Evolutionary conservation across 1,140 invertebrate species (phyloP).

Genomic region (Zaprionus lachaisei): DNA sequence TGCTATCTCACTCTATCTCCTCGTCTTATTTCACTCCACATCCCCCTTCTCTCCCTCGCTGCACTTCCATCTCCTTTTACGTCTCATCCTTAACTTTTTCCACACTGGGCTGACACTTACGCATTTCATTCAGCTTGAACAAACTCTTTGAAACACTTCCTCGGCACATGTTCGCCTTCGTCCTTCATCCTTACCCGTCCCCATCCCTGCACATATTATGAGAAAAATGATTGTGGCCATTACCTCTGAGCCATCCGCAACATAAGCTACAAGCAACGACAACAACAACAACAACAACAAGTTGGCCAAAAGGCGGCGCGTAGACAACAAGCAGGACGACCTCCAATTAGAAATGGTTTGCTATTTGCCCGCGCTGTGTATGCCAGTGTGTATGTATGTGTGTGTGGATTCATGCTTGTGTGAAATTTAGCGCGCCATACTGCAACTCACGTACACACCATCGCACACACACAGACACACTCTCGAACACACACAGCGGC

Average conservation of each 20-base stretch:
- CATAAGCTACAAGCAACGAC: constrained; percentile 32
- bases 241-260: constrained; percentile 28
- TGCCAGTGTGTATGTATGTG: background rate
- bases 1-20: background rate
- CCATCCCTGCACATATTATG: background rate
- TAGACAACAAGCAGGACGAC: constrained; percentile 60
- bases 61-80: background rate
- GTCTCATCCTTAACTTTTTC: background rate
- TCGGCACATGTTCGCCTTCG: background rate
- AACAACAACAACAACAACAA: constrained; percentile 30
- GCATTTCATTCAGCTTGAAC: constrained; percentile 23
- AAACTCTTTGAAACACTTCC: constrained; percentile 19
- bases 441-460: constrained; percentile 38
- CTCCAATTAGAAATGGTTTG: constrained; percentile 78
- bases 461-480: constrained; percentile 16
- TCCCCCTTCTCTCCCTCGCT: background rate
- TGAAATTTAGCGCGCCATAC: constrained; percentile 66
- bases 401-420: constrained; percentile 30
- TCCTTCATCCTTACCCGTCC: background rate
- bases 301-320: constrained; percentile 49
- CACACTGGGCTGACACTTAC: background rate
- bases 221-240: constrained; percentile 33
- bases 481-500: constrained; percentile 18
- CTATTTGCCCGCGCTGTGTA: constrained; percentile 49
- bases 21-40: background rate